phyloP scores from a whole-genome alignment of 2,113 vertebrate species.

The Brachyhypopomus gauderio region DNA sequence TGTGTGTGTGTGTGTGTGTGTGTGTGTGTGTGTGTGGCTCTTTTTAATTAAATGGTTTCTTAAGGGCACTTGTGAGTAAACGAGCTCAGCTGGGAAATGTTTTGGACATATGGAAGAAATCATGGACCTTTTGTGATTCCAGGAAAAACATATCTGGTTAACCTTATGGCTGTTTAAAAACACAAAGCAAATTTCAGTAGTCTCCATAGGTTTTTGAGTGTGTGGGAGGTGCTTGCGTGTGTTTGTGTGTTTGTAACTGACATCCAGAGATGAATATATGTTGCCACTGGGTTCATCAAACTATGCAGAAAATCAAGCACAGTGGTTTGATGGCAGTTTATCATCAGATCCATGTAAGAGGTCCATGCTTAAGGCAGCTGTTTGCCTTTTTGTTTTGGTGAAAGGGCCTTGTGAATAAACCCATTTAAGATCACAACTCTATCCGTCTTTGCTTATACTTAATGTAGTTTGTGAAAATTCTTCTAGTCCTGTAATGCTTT shows the following conservation, averaged over 20 bases:
- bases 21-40: constrained; percentile 5
- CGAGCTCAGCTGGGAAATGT: constrained; percentile 26
- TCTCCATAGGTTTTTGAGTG: background rate
- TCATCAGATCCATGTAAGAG: no score
- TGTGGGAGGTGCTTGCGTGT: no score
- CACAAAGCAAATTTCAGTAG: background rate
- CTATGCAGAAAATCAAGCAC: background rate
- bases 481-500: no score
- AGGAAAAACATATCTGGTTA: background rate
- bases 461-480: no score
- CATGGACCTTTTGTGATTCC: constrained; percentile 5
- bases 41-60: constrained; percentile 34
- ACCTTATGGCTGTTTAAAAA: background rate
- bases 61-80: constrained; percentile 28
- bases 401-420: no score
- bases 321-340: constrained; percentile 4
- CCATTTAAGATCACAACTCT: no score
- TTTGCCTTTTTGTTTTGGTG: no score
- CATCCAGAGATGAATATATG: background rate
- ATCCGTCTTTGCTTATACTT: no score
- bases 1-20: background rate
- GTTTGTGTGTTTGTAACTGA: background rate
- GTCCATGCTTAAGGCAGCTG: no score
- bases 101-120: constrained; percentile 46
- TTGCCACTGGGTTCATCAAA: constrained; percentile 9